Conservation (phyloP, 2,113 vertebrate genomes). For the Dendrocopos noguchii region DNA sequence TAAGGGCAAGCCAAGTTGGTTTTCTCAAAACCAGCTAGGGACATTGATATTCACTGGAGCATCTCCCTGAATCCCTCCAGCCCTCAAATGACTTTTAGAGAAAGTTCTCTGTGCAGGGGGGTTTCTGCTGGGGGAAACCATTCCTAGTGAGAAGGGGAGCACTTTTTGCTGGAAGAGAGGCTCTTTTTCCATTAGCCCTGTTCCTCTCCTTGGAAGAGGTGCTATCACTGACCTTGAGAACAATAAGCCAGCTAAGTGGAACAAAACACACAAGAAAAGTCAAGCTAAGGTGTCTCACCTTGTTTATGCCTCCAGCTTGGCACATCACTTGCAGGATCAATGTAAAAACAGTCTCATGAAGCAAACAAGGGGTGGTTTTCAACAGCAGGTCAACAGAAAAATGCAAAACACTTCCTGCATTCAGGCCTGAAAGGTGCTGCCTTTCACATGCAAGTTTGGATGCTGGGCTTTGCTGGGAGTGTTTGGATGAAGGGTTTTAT, state of each 20-base stretch:
- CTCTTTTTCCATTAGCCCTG: neutral
- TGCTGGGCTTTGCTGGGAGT: neutral
- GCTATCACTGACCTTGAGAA: neutral
- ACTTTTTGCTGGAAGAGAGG: neutral
- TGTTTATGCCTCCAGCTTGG: neutral
- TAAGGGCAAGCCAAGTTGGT: neutral
- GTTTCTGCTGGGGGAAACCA: neutral
- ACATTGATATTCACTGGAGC: neutral
- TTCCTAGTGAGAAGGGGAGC: neutral
- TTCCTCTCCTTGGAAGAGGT: neutral
- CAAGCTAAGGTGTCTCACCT: neutral
- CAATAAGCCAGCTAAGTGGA: neutral
- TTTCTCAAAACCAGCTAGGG: neutral
- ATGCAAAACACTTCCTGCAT: neutral
- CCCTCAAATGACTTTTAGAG: neutral
- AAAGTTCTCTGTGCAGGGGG: neutral
- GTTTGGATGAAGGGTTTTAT: neutral
- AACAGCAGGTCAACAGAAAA: neutral
- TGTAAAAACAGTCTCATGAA: neutral
- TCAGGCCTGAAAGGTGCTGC: neutral
- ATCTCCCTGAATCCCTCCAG: neutral
- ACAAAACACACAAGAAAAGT: neutral
- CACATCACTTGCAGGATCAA: neutral
- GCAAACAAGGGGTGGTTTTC: neutral
- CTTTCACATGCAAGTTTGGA: neutral